Percentiles rank a stretch among this genome's conserved stretches.
These are phyloP conservation scores for Mythimna albipuncta DNA, from an alignment of 2,888 invertebrate species.

Conservation along the genomic window DNA sequence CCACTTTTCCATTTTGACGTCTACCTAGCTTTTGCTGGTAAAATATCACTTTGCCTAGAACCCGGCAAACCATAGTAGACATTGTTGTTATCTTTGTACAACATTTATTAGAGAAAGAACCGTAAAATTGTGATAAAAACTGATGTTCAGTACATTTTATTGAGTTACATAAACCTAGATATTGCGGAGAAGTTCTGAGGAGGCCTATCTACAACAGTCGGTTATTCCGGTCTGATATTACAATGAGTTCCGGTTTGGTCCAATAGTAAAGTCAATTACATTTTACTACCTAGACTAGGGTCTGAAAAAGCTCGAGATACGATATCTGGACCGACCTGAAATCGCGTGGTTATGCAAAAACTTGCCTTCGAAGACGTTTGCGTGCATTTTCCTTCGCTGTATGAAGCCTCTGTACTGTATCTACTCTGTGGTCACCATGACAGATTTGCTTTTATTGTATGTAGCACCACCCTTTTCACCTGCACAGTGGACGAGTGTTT, in stretches of 20 bases:
- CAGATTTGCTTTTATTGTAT: slow-evolving; percentile 62
- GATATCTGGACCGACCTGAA: too few species aligned
- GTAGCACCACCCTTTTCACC: slow-evolving; percentile 56
- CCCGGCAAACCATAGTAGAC: not conserved
- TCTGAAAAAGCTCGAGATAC: too few species aligned
- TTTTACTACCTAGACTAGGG: not conserved
- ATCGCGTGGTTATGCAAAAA: not conserved
- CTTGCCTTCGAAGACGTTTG: not conserved
- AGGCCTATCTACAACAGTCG: not conserved
- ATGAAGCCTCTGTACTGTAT: not conserved
- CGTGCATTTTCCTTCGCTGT: not conserved
- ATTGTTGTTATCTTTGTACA: not conserved
- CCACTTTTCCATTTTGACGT: not conserved
- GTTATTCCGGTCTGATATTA: not conserved
- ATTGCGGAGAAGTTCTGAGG: not conserved
- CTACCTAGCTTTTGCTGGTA: not conserved
- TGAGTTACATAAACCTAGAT: not conserved
- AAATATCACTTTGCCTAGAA: not conserved
- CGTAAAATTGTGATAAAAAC: not conserved
- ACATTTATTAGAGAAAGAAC: not conserved
- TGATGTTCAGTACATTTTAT: not conserved
- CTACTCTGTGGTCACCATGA: slow-evolving; percentile 33
- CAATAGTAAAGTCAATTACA: not conserved
- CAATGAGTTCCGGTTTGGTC: not conserved
- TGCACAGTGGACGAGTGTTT: slow-evolving; percentile 50